phyloP scores from a whole-genome alignment of 2,797 vertebrate genomes.

The Gymnoscopelus microlampas region DNA sequence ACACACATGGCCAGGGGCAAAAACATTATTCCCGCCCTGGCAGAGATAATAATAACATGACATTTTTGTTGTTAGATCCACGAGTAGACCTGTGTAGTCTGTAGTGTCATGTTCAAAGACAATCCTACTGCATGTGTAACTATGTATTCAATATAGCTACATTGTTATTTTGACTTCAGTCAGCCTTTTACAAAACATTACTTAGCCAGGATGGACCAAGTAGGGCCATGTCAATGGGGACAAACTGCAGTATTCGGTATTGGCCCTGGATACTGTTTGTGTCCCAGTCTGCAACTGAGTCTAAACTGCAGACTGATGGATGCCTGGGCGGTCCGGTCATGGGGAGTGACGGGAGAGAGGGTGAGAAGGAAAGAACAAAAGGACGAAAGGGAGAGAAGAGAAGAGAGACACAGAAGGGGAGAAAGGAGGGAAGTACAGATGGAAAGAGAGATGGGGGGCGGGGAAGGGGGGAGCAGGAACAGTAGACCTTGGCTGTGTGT shows the following conservation, averaged over 20 bases:
- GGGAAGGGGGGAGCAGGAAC: slow-evolving; percentile 47
- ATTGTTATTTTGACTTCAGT: neutral
- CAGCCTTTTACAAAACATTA: neutral
- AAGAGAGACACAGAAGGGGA: slow-evolving; percentile 45
- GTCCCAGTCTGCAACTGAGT: slow-evolving; percentile 39
- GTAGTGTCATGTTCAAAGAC: neutral
- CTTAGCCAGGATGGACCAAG: neutral
- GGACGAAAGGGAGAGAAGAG: slow-evolving; percentile 41
- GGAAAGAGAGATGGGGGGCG: slow-evolving; percentile 57
- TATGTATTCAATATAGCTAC: neutral
- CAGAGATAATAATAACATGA: no score
- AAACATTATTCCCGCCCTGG: no score
- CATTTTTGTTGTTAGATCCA: no score
- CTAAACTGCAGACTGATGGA: slow-evolving; percentile 38
- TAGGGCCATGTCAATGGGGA: neutral
- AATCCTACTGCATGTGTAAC: neutral
- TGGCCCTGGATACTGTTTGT: slow-evolving; percentile 25
- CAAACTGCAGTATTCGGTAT: slow-evolving; percentile 10
- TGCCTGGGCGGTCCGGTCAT: slow-evolving; percentile 55
- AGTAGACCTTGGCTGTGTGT: slow-evolving; percentile 56
- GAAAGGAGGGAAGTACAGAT: slow-evolving; percentile 40
- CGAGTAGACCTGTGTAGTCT: neutral
- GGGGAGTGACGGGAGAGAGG: slow-evolving; percentile 55
- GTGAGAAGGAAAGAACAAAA: slow-evolving; percentile 38
- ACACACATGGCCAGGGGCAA: no score